phyloP scores from a whole-genome alignment of 1,140 invertebrate genomes.

The Halyomorpha halys region DNA sequence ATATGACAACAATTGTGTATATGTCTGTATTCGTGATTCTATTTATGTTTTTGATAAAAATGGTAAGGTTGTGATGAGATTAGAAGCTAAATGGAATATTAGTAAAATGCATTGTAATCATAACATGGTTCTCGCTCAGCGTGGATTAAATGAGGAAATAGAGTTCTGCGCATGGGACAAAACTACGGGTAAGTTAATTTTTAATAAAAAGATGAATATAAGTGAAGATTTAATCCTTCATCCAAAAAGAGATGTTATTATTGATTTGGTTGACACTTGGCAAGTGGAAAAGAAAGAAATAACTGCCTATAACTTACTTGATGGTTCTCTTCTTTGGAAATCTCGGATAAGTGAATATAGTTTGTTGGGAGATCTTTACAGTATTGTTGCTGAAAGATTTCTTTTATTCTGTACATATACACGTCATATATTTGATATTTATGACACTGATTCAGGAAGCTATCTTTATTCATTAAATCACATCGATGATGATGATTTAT shows the following conservation, averaged over 20 bases:
- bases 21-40: slow-evolving; percentile 4
- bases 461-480: slow-evolving; percentile 17
- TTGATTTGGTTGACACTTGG: slow-evolving; percentile 13
- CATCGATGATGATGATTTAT: slow-evolving; percentile 16
- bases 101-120: slow-evolving; percentile 15
- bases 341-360: slow-evolving; percentile 18
- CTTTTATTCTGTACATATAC: slow-evolving; percentile 16
- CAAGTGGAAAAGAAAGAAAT: slow-evolving; percentile 14
- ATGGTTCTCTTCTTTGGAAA: slow-evolving; percentile 12
- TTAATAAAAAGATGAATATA: slow-evolving; percentile 14
- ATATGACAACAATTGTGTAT: slow-evolving; percentile 8
- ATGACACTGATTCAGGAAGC: slow-evolving; percentile 3
- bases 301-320: background rate
- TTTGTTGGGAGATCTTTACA: slow-evolving; percentile 16
- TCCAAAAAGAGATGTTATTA: slow-evolving; percentile 10
- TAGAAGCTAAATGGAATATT: slow-evolving; percentile 14
- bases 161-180: slow-evolving; percentile 15
- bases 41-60: slow-evolving; percentile 15
- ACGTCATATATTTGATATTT: slow-evolving; percentile 15
- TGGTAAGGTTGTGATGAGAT: background rate
- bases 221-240: slow-evolving; percentile 11
- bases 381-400: slow-evolving; percentile 18
- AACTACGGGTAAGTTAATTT: slow-evolving; percentile 6
- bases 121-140: slow-evolving; percentile 9
- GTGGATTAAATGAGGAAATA: slow-evolving; percentile 1